Conservation (phyloP, 2,888 invertebrate genomes). For the Yponomeuta cagnagella region DNA sequence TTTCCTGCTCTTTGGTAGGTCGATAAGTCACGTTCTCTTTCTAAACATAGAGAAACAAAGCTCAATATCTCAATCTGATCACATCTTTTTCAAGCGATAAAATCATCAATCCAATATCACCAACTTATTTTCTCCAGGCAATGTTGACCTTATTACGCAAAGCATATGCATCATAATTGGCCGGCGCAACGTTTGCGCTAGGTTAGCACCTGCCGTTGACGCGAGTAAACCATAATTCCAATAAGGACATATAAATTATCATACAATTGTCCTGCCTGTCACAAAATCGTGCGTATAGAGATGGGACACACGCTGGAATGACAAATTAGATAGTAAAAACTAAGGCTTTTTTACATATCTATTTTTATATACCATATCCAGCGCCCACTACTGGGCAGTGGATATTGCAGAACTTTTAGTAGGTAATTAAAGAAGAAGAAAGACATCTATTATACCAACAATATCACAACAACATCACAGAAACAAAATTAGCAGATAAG, state of each 20-base stretch:
- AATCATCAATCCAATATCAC: not conserved
- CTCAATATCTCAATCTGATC: slow-evolving; percentile 9
- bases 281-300: slow-evolving; percentile 26
- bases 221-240: slow-evolving; percentile 55
- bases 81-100: slow-evolving; percentile 12
- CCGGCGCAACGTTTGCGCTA: not conserved
- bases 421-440: too few species aligned
- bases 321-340: not conserved
- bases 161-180: not conserved
- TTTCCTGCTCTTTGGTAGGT: too few species aligned
- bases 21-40: not conserved
- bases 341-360: too few species aligned
- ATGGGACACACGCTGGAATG: not conserved
- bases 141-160: not conserved
- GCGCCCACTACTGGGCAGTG: not conserved
- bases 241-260: slow-evolving; percentile 63
- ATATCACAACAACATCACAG: too few species aligned
- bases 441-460: too few species aligned
- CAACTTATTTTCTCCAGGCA: not conserved
- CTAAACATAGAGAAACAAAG: slow-evolving; percentile 3
- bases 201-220: slow-evolving; percentile 33
- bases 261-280: slow-evolving; percentile 60
- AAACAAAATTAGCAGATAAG: too few species aligned
- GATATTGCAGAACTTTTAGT: too few species aligned
- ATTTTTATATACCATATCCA: not conserved